phyloP scores from a whole-genome alignment of 2,888 invertebrate genomes.

The Aquatica leii region DNA sequence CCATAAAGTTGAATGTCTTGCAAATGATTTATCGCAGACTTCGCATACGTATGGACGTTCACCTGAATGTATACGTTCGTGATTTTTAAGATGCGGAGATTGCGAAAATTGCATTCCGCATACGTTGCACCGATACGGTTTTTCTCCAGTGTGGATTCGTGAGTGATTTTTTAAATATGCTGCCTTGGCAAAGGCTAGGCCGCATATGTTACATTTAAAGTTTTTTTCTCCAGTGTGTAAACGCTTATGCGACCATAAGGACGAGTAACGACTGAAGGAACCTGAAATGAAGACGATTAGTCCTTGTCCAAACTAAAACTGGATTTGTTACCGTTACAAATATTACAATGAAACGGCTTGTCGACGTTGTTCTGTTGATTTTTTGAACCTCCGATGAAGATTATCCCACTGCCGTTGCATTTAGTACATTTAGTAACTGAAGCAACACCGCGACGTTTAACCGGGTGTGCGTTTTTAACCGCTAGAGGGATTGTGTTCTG shows the following conservation, averaged over 20 bases:
- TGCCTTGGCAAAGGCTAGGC: slow-evolving; percentile 87
- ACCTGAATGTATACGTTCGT: slow-evolving; percentile 87
- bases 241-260: slow-evolving; percentile 89
- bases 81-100: slow-evolving; percentile 87
- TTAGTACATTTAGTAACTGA: slow-evolving; percentile 89
- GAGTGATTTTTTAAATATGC: slow-evolving; percentile 91
- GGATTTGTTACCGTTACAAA: slow-evolving; percentile 73
- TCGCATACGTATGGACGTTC: slow-evolving; percentile 90
- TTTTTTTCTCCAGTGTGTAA: slow-evolving; percentile 85
- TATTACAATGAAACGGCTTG: slow-evolving; percentile 89
- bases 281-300: slow-evolving; percentile 51
- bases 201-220: slow-evolving; percentile 88
- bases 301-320: slow-evolving; percentile 1
- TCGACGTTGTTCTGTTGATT: slow-evolving; percentile 71
- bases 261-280: slow-evolving; percentile 84
- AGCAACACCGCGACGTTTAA: slow-evolving; percentile 82
- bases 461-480: slow-evolving; percentile 70
- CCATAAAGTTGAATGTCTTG: slow-evolving; percentile 87
- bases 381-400: slow-evolving; percentile 76
- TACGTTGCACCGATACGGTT: slow-evolving; percentile 72
- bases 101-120: slow-evolving; percentile 93
- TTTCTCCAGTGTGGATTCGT: slow-evolving; percentile 82
- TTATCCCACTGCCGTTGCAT: slow-evolving; percentile 88
- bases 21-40: slow-evolving; percentile 85
- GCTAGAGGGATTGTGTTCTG: slow-evolving; percentile 62